phyloP scores from a whole-genome alignment of 2,113 vertebrate genomes.

The Pimephales promelas region DNA sequence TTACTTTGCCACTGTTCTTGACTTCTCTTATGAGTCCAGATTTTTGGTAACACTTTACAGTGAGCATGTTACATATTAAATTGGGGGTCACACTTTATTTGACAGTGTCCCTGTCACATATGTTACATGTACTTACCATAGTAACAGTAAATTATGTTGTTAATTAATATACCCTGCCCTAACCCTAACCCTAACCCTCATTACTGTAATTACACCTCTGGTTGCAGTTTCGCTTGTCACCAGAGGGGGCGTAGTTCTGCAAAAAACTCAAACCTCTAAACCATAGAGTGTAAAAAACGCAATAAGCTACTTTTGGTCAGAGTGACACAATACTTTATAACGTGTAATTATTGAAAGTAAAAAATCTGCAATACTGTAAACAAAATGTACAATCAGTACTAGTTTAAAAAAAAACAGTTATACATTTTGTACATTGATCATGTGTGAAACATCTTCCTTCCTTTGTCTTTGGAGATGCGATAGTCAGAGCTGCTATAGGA shows the following conservation, averaged over 20 bases:
- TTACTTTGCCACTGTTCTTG: slow-evolving; percentile 1
- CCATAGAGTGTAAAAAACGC: too few species aligned
- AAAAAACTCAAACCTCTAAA: too few species aligned
- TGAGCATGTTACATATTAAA: not conserved
- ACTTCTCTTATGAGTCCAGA: slow-evolving; percentile 14
- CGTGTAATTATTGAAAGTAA: too few species aligned
- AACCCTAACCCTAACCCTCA: too few species aligned
- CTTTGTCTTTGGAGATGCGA: not conserved
- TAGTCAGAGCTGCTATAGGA: not conserved
- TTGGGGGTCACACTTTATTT: too few species aligned
- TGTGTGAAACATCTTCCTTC: not conserved
- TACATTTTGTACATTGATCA: not conserved
- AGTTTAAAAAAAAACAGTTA: not conserved
- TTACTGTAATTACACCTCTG: too few species aligned
- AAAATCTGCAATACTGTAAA: not conserved
- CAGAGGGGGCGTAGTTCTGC: too few species aligned
- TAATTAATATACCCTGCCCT: too few species aligned
- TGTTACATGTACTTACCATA: too few species aligned
- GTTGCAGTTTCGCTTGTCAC: too few species aligned
- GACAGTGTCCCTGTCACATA: too few species aligned
- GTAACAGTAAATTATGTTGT: too few species aligned
- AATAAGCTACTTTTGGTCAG: not conserved
- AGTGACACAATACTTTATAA: not conserved
- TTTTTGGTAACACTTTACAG: not conserved
- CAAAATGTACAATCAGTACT: not conserved